A percentile compares a stretch with the other conserved stretches of the same genome.
phyloP scores from a whole-genome alignment of 2,888 invertebrate species.

The Cotesia congregata region DNA sequence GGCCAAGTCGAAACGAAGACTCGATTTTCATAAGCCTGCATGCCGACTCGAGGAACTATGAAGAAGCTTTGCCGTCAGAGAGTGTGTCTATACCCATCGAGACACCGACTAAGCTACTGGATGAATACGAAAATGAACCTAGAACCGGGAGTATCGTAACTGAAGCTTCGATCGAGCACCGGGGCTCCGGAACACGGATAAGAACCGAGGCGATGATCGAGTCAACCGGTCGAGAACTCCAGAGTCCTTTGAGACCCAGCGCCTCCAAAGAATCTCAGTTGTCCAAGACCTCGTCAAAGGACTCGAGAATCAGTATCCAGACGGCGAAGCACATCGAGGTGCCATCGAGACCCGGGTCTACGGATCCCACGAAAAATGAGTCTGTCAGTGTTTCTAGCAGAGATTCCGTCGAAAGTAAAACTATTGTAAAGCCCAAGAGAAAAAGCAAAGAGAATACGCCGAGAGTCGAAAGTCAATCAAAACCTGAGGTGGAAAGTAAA shows the following conservation, averaged over 20 bases:
- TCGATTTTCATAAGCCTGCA: slow-evolving; percentile 57
- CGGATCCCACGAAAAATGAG: slow-evolving; percentile 22
- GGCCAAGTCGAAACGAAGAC: slow-evolving; percentile 49
- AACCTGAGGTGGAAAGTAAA: slow-evolving; percentile 40
- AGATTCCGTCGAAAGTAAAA: slow-evolving; percentile 54
- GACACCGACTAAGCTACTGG: slow-evolving; percentile 64
- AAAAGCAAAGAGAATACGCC: slow-evolving; percentile 55
- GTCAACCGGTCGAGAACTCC: slow-evolving; percentile 46
- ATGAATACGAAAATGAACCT: slow-evolving; percentile 62
- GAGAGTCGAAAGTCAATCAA: slow-evolving; percentile 20
- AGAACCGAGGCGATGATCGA: slow-evolving; percentile 57
- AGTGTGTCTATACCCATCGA: slow-evolving; percentile 64
- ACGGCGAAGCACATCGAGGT: slow-evolving; percentile 40
- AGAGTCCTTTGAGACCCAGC: slow-evolving; percentile 52
- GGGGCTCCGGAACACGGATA: slow-evolving; percentile 48
- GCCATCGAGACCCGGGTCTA: slow-evolving; percentile 36
- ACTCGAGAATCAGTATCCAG: slow-evolving; percentile 53
- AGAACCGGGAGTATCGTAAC: slow-evolving; percentile 59
- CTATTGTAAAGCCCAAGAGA: slow-evolving; percentile 60
- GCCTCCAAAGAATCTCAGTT: slow-evolving; percentile 56
- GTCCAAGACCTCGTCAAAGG: slow-evolving; percentile 58
- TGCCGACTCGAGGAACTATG: slow-evolving; percentile 61
- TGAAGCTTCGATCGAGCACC: slow-evolving; percentile 66
- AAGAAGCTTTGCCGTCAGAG: slow-evolving; percentile 64
- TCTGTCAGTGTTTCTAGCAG: slow-evolving; percentile 50